Conservation (phyloP, 2,888 invertebrate genomes). For the Eilema griseolum region DNA sequence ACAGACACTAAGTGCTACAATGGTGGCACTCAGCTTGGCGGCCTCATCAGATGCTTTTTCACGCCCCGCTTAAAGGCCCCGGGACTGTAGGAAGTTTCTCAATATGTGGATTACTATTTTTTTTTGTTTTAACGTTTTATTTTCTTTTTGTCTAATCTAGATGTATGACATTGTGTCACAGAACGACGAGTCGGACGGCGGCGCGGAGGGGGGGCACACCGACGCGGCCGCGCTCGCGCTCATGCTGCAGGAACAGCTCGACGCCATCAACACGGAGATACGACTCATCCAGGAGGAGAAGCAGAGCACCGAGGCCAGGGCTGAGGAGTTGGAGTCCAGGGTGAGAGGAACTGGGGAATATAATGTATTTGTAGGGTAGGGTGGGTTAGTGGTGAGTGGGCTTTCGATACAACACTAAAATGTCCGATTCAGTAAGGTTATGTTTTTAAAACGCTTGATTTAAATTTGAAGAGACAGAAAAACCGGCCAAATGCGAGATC, state of each 20-base stretch:
- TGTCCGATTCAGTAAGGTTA: neutral
- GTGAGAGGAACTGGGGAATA: conserved; percentile 57
- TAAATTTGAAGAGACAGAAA: too few relatives aligned
- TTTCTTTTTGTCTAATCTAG: conserved; percentile 11
- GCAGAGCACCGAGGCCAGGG: conserved; percentile 97
- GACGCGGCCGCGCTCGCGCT: conserved; percentile 99
- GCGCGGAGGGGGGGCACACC: conserved; percentile 89
- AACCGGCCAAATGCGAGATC: too few relatives aligned
- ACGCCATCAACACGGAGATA: conserved; percentile 99
- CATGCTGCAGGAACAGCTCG: conserved; percentile 99
- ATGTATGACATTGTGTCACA: conserved; percentile 39
- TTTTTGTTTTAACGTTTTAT: neutral
- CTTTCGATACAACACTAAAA: too few relatives aligned
- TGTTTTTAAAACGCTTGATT: neutral
- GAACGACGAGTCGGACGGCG: conserved; percentile 81
- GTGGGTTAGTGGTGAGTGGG: too few relatives aligned
- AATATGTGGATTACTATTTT: too few relatives aligned
- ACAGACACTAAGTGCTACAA: too few relatives aligned
- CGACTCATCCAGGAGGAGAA: conserved; percentile 97
- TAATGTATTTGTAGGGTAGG: neutral
- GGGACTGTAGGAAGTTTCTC: too few relatives aligned
- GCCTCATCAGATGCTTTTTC: too few relatives aligned
- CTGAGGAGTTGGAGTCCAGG: conserved; percentile 98
- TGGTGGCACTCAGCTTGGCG: too few relatives aligned
- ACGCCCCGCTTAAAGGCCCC: too few relatives aligned